Conservation (phyloP, 1,140 invertebrate species). For the Laupala kohalensis region DNA sequence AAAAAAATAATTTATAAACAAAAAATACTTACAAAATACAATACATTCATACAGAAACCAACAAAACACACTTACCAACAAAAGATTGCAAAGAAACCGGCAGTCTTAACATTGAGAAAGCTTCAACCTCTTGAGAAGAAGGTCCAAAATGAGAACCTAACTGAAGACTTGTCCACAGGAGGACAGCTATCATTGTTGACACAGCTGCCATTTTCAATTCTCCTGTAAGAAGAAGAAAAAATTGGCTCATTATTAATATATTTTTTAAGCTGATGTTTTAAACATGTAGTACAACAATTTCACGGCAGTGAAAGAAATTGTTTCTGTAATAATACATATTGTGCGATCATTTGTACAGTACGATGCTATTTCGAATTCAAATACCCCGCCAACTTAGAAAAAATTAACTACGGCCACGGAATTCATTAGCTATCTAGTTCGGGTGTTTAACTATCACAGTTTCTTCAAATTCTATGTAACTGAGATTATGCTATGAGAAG, state of each 20-base stretch:
- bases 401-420: neutral
- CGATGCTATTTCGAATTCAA: too few relatives aligned
- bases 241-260: neutral
- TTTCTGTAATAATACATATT: too few relatives aligned
- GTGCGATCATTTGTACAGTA: too few relatives aligned
- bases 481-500: neutral
- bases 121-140: constrained; percentile 1
- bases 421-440: too few relatives aligned
- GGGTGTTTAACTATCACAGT: neutral
- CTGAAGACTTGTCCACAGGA: constrained; percentile 14
- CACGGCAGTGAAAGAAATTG: too few relatives aligned
- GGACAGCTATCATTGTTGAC: constrained; percentile 9
- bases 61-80: neutral
- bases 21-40: neutral
- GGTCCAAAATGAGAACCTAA: constrained; percentile 12
- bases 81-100: neutral
- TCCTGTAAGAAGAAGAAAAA: constrained; percentile 10
- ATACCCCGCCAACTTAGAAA: too few relatives aligned
- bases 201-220: constrained; percentile 16
- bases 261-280: too few relatives aligned
- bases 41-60: neutral
- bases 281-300: neutral
- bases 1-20: neutral
- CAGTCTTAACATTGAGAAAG: neutral
- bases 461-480: neutral